Base-by-base conservation (phyloP, 2,797 vertebrate genomes). In the Crax fasciolata region DNA sequence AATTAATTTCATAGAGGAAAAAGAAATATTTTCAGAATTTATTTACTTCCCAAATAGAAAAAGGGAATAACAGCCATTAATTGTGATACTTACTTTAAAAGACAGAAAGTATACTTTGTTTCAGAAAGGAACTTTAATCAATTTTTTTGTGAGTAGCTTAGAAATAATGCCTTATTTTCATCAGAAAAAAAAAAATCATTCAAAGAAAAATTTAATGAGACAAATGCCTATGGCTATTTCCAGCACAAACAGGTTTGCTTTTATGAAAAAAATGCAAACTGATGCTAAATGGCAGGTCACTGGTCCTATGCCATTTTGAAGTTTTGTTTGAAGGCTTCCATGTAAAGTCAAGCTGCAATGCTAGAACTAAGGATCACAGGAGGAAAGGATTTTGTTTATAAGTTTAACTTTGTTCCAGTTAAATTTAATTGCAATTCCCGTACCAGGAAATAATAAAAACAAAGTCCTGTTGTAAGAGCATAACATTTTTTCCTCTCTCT, bases 91-190 rank as follows among this genome's bases (percentile, higher is more conserved):
- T 67, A 7, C 11, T 90, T 89, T 89, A 83, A 91, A 95, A 79
- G 30, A 57, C 2, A 82, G 76, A 78, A 90, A 57, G 14, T 54
- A 14, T 76, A 20, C 41, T 95, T 95, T 98, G 79, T 83, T 97
- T 97, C 79, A 70, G 67, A 72, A 92, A 95, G 57, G 30, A 83
- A 77, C 71, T 96, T 97, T 92, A 91, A 85, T 68, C 23, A 10
- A 43, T 27, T 18, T 67, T 65, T 75, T 77, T 51, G 4, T 14
- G 13, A 28, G 9, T 81, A 95, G 79, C 73, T 92, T 96, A 90
- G 74, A 96, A 95, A 93, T 83, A 93, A 66, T 72, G 91, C 90
- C 95, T 95, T 92, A 71, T 96, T 97, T 97, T 92, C 67, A 93
- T 94, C 32, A 77, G 67, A 91, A 91, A 96, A 95, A 96, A 96